Conservation (phyloP, 2,797 vertebrate species). For the Kryptopterus vitreolus region DNA sequence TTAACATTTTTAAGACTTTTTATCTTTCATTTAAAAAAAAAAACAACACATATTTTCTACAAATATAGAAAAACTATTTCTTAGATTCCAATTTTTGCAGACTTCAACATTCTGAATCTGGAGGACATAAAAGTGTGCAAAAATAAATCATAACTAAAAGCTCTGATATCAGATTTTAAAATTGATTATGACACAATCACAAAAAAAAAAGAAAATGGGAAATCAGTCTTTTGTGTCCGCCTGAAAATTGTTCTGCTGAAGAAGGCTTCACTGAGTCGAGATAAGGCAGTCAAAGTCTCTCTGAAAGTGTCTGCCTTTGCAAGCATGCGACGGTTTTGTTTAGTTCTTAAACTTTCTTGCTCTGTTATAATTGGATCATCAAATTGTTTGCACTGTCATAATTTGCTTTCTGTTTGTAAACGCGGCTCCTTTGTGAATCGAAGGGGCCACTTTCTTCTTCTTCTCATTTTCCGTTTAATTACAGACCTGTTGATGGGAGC, state of each 20-base stretch:
- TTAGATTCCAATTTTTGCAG: too few species aligned
- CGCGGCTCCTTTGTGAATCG: constrained; percentile 27
- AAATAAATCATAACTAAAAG: background rate
- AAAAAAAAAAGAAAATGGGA: background rate
- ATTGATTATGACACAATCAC: background rate
- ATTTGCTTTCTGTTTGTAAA: constrained; percentile 47
- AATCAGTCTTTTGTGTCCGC: background rate
- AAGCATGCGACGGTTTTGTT: background rate
- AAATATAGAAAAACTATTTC: too few species aligned
- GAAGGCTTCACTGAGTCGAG: constrained; percentile 8
- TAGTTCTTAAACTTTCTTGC: constrained; percentile 3
- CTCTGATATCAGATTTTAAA: background rate
- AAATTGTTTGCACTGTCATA: constrained; percentile 26
- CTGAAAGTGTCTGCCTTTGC: constrained; percentile 5
- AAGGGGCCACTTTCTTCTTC: constrained; percentile 13
- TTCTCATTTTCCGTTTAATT: constrained; percentile 45
- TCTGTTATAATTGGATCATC: constrained; percentile 23
- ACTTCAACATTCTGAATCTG: background rate
- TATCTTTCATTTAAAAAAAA: too few species aligned
- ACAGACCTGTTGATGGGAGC: constrained; percentile 39
- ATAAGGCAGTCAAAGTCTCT: background rate
- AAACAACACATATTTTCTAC: too few species aligned
- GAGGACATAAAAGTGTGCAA: background rate
- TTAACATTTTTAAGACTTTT: too few species aligned
- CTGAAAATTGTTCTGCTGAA: background rate